Percentiles rank a stretch among this genome's conserved stretches.
phyloP scores from a whole-genome alignment of 2,797 vertebrate species.

The Poecilia velifera region DNA sequence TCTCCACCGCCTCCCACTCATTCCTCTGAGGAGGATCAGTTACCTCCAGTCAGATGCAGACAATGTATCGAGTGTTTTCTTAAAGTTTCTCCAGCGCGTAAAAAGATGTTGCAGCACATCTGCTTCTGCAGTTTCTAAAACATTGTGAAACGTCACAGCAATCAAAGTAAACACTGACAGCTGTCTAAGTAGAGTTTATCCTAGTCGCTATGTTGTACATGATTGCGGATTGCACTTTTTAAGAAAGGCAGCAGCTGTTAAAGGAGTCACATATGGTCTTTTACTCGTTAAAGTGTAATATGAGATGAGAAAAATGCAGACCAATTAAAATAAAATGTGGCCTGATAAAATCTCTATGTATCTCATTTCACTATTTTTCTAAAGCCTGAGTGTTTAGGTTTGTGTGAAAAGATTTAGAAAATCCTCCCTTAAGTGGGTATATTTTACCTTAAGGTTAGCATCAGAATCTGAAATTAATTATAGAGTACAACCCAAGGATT shows the following conservation, averaged over 20 bases:
- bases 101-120: neutral
- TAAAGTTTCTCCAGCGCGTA: neutral
- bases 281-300: constrained; percentile 9
- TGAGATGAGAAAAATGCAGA: constrained; percentile 12
- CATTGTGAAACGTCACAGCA: neutral
- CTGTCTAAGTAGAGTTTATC: neutral
- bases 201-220: neutral
- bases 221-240: neutral
- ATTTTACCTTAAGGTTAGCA: neutral
- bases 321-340: constrained; percentile 20
- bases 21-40: constrained; percentile 19
- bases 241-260: neutral
- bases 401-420: constrained; percentile 4
- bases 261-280: neutral
- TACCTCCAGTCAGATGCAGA: neutral
- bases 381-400: neutral
- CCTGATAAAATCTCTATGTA: neutral
- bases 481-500: neutral
- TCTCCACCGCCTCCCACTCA: constrained; percentile 27
- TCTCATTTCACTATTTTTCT: constrained; percentile 12
- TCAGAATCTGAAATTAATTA: constrained; percentile 7
- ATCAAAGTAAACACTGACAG: neutral
- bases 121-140: neutral
- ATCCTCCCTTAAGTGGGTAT: neutral
- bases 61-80: neutral